These are phyloP conservation scores for Anoplolepis gracilipes DNA, from an alignment of 1,140 invertebrate species.

Conservation along the genomic window DNA sequence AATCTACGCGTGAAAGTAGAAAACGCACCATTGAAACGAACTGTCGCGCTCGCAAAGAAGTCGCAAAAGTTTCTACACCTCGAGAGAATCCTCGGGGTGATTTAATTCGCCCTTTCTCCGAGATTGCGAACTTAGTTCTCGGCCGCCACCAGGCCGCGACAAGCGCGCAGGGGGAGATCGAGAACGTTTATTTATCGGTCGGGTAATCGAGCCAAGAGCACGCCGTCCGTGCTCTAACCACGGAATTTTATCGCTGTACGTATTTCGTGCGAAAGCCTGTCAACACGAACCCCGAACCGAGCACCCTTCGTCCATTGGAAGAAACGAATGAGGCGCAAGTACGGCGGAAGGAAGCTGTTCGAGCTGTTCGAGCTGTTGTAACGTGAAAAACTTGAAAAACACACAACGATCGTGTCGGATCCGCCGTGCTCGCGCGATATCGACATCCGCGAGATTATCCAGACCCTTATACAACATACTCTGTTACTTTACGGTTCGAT, in stretches of 20 bases:
- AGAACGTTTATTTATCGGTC: slow-evolving; percentile 47
- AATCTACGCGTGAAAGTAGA: slow-evolving; percentile 17
- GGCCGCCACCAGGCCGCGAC: slow-evolving; percentile 17
- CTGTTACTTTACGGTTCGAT: slow-evolving; percentile 65
- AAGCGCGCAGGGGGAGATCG: neutral
- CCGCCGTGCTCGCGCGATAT: slow-evolving; percentile 32
- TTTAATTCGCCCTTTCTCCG: slow-evolving; percentile 52
- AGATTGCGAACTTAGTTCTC: slow-evolving; percentile 54
- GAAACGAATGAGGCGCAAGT: slow-evolving; percentile 20
- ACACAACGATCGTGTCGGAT: slow-evolving; percentile 6
- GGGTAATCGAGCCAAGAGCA: slow-evolving; percentile 26
- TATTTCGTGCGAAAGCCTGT: neutral
- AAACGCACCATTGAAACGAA: slow-evolving; percentile 34
- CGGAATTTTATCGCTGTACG: slow-evolving; percentile 19
- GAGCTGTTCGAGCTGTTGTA: slow-evolving; percentile 7
- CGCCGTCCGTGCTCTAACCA: neutral
- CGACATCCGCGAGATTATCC: slow-evolving; percentile 39
- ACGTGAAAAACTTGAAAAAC: neutral
- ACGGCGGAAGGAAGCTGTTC: slow-evolving; percentile 20
- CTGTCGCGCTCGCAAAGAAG: slow-evolving; percentile 39
- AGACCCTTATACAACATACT: slow-evolving; percentile 32
- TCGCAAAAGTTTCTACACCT: slow-evolving; percentile 48
- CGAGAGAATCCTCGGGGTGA: slow-evolving; percentile 48
- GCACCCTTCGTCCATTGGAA: slow-evolving; percentile 19
- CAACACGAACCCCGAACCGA: slow-evolving; percentile 2